These are phyloP conservation scores for Bhutanitis thaidina DNA, from an alignment of 2,888 invertebrate species.

Conservation along the genomic window DNA sequence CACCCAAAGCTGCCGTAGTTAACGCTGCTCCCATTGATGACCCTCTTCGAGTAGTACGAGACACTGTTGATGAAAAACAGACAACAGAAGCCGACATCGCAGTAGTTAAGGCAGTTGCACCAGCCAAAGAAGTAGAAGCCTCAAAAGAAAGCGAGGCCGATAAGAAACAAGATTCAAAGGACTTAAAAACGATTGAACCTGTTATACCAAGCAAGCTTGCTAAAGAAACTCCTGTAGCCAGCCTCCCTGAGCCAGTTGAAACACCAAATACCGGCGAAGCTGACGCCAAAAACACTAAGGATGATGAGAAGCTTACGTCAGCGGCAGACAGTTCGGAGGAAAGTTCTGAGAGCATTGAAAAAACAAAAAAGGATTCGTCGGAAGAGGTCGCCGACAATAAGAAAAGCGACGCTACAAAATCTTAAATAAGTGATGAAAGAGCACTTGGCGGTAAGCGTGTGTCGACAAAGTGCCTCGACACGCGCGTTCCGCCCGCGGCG, in stretches of 20 bases:
- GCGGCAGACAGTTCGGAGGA: slow-evolving; percentile 47
- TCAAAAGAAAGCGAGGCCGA: slow-evolving; percentile 24
- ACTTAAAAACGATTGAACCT: slow-evolving; percentile 9
- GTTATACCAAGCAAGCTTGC: slow-evolving; percentile 10
- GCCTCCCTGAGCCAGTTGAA: slow-evolving; percentile 18
- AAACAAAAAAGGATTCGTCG: slow-evolving; percentile 38
- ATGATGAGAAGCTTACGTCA: slow-evolving; percentile 35
- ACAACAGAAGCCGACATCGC: slow-evolving; percentile 24
- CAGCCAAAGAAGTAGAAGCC: slow-evolving; percentile 29
- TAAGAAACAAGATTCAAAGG: slow-evolving; percentile 23
- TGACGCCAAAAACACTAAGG: slow-evolving; percentile 26
- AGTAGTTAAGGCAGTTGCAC: slow-evolving; percentile 24
- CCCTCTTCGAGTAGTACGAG: slow-evolving; percentile 55
- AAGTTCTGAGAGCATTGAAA: slow-evolving; percentile 41
- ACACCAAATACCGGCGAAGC: slow-evolving; percentile 26
- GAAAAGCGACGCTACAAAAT: slow-evolving; percentile 41
- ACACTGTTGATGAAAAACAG: slow-evolving; percentile 54
- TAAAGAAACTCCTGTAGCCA: slow-evolving; percentile 18
- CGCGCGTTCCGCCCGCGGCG: slow-evolving; percentile 61
- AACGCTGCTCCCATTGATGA: slow-evolving; percentile 36
- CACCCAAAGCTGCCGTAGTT: slow-evolving; percentile 26
- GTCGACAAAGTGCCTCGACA: slow-evolving; percentile 72
- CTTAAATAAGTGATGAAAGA: slow-evolving; percentile 50
- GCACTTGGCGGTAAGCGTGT: slow-evolving; percentile 66
- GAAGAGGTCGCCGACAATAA: slow-evolving; percentile 47